Conservation (phyloP, 2,113 vertebrate genomes). For the Zosterops borbonicus region DNA sequence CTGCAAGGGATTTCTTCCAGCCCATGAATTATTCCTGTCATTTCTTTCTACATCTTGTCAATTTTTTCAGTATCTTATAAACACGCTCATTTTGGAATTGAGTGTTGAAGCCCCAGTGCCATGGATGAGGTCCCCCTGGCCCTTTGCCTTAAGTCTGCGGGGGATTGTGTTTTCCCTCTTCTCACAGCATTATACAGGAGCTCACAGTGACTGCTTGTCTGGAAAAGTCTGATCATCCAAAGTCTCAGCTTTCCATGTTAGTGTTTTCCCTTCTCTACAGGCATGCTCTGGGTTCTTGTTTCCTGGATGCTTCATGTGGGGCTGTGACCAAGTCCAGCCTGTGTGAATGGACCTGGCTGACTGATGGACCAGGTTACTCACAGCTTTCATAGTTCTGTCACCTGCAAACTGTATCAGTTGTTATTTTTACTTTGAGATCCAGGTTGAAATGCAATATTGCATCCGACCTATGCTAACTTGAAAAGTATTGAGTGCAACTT, state of each 20-base stretch:
- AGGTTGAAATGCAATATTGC: constrained; percentile 10
- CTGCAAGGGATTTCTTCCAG: neutral
- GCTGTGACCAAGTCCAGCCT: neutral
- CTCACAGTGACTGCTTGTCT: neutral
- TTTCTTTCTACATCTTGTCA: neutral
- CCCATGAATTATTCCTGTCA: neutral
- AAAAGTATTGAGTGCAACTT: constrained; percentile 6
- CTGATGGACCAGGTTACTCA: neutral
- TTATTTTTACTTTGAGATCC: constrained; percentile 7
- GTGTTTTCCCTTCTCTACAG: neutral
- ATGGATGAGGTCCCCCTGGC: neutral
- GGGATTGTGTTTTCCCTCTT: neutral
- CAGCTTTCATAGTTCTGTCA: neutral
- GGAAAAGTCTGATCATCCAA: neutral
- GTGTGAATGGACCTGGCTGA: neutral
- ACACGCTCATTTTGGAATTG: neutral
- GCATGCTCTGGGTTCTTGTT: neutral
- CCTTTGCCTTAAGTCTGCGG: constrained; percentile 30
- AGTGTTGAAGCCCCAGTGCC: neutral
- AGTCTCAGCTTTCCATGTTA: neutral
- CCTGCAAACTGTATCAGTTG: neutral
- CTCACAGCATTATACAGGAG: neutral
- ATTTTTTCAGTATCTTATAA: neutral
- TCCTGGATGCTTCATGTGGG: neutral
- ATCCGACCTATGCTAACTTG: neutral